A percentile compares a stretch with the other conserved stretches of the same genome.
Evolutionary conservation across 2,113 vertebrate species (phyloP).

Genomic region (Albula goreensis): DNA sequence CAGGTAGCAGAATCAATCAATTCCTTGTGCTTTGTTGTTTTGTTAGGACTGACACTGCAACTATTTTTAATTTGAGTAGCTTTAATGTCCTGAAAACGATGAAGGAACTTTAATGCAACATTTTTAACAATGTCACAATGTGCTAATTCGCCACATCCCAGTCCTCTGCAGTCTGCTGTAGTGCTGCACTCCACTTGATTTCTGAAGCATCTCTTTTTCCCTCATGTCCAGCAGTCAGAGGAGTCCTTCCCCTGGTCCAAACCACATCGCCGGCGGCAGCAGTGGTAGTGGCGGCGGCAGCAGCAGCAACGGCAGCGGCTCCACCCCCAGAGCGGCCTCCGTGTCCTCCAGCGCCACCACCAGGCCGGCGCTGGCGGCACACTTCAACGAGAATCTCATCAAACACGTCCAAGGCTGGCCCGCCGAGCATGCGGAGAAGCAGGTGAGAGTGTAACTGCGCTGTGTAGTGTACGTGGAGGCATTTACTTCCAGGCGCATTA

Average conservation of each 20-base stretch:
- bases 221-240: constrained; percentile 80
- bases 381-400: constrained; percentile 96
- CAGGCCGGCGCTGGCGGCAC: constrained; percentile 83
- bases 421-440: constrained; percentile 95
- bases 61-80: too few species aligned
- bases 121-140: too few species aligned
- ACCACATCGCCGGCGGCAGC: constrained; percentile 69
- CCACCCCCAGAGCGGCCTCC: constrained; percentile 58
- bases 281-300: constrained; percentile 25
- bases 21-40: too few species aligned
- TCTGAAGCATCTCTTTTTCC: constrained; percentile 4
- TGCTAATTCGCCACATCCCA: too few species aligned
- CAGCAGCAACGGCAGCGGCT: constrained; percentile 60
- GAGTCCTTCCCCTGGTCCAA: constrained; percentile 82
- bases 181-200: not conserved
- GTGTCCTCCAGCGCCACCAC: constrained; percentile 82
- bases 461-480: not conserved
- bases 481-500: too few species aligned
- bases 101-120: too few species aligned
- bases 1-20: too few species aligned
- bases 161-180: too few species aligned
- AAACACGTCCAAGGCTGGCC: constrained; percentile 98
- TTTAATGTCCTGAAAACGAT: too few species aligned
- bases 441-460: constrained; percentile 66
- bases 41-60: too few species aligned